Base-by-base conservation (phyloP, 2,797 vertebrate genomes). In the Anguilla pacifica region DNA sequence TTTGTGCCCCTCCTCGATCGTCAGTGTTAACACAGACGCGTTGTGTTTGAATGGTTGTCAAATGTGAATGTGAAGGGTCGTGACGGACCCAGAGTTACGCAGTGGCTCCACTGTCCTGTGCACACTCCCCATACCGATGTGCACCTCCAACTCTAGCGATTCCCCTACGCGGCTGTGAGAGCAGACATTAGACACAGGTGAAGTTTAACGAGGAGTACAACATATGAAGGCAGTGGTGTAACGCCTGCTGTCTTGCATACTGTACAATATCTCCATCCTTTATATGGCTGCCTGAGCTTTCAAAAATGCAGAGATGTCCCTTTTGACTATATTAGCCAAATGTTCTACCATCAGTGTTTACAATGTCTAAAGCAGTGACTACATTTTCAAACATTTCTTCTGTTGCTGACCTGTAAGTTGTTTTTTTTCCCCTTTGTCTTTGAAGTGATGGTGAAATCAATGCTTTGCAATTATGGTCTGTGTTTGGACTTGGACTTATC, bases 331-430 rank as follows among this genome's bases (percentile, higher is more conserved):
- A 79, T 74, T 31, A 74, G 31, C 70, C 15, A 79, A 79, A 39
- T 15, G 39, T 79, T 79, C 19, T 43, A 46, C 70, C 70, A 72
- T 79, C 35, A 79, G 35, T 79, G 74, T 79, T 79, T 46, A 43
- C 74, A 79, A 6, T 79, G 74, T 22, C 39, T 46, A 79, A 79
- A 79, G 17, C 39, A 79, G 74, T 79, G 74, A 79, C 74, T 79
- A 79, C 74, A 79, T 79, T 72, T 35, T 35, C 70, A 74, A 74
- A 74, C 31, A 74, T 74, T 35, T 13, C 70, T 79, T 79, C 17
- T 79, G 39, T 79, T 43, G 74, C 74, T 79, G 74, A 43, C 35
- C 31, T 79, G 17, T 43, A 79, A 79, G 17, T 59, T 59, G 15
- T n/a, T 35, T 74, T 77, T 77, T 39, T 19, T 1, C 19, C 46